Conservation (phyloP, 2,888 invertebrate species). For the Chrysotoxum bicinctum region DNA sequence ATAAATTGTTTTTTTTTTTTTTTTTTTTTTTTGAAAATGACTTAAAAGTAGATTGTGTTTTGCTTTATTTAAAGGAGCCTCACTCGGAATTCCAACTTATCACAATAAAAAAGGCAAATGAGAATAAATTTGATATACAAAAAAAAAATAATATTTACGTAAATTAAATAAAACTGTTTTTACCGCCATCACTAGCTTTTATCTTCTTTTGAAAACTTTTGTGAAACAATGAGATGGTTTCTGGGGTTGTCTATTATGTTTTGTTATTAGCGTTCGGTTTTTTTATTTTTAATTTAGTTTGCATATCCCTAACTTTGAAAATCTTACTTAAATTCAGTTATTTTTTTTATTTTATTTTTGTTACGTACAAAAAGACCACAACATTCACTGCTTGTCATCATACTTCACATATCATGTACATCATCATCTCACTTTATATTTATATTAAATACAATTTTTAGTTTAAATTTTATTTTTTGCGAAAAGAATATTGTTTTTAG, state of each 20-base stretch:
- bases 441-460: constrained; percentile 70
- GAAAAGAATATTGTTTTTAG: constrained; percentile 50
- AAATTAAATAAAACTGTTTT: constrained; percentile 21
- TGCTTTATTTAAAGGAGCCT: constrained; percentile 44
- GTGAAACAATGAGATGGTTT: constrained; percentile 19
- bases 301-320: constrained; percentile 63
- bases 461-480: constrained; percentile 40
- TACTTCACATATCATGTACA: constrained; percentile 72
- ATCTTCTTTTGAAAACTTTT: constrained; percentile 40
- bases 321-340: constrained; percentile 63
- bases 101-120: constrained; percentile 42
- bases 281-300: constrained; percentile 42
- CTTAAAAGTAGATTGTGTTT: constrained; percentile 13
- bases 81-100: constrained; percentile 61
- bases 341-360: constrained; percentile 47
- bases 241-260: neutral
- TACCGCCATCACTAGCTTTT: neutral
- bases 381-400: constrained; percentile 72
- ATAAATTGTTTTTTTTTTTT: neutral
- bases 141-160: constrained; percentile 6
- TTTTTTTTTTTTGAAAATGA: neutral
- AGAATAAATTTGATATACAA: neutral
- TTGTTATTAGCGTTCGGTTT: constrained; percentile 5
- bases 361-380: constrained; percentile 73
- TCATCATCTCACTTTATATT: constrained; percentile 61